Evolutionary conservation across 2,113 vertebrate species (phyloP).

Genomic region (Alexandromys fortis): DNA sequence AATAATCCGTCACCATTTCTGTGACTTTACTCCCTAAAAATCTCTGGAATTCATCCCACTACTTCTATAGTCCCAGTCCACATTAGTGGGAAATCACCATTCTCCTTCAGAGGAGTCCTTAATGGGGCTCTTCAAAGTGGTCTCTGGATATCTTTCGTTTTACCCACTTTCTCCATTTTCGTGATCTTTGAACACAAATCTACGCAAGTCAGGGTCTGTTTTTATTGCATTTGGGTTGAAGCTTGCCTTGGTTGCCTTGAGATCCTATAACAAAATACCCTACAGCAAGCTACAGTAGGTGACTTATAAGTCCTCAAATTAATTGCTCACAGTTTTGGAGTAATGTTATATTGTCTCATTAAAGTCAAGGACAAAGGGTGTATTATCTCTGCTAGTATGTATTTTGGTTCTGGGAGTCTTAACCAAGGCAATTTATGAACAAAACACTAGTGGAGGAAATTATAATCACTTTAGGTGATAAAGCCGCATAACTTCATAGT

Average conservation of each 20-base stretch:
- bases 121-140: not conserved
- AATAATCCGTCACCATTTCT: not conserved
- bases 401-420: not conserved
- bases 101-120: not conserved
- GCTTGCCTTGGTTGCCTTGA: not conserved
- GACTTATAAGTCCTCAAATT: not conserved
- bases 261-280: not conserved
- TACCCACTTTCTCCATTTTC: not conserved
- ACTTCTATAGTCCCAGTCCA: not conserved
- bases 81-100: not conserved
- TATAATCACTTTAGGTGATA: constrained; percentile 15
- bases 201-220: not conserved
- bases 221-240: not conserved
- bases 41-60: not conserved
- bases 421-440: not conserved
- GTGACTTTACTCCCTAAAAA: not conserved
- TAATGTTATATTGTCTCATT: not conserved
- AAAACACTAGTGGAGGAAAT: not conserved
- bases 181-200: not conserved
- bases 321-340: not conserved
- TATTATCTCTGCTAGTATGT: not conserved
- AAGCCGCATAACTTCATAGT: not conserved
- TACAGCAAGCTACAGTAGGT: not conserved
- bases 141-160: not conserved
- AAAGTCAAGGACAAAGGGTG: not conserved